Conservation (phyloP, 2,113 vertebrate genomes). For the Lagopus leucura region DNA sequence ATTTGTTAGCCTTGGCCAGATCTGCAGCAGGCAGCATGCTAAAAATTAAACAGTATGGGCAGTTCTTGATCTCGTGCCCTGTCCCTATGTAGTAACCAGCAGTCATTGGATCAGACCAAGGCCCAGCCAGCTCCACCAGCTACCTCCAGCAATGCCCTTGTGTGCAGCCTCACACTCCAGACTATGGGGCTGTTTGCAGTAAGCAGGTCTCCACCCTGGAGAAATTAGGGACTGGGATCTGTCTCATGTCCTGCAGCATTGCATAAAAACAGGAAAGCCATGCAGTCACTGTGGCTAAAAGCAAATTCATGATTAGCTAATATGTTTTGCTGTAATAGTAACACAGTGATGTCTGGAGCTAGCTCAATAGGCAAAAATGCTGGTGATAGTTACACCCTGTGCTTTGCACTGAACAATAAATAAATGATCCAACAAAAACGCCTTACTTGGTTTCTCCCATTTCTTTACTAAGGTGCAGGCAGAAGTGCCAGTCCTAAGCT, state of each 20-base stretch:
- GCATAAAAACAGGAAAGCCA: constrained; percentile 58
- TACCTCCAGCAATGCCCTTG: background rate
- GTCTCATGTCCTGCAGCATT: constrained; percentile 11
- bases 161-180: background rate
- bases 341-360: constrained; percentile 53
- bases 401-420: constrained; percentile 68
- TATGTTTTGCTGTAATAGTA: constrained; percentile 67
- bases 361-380: constrained; percentile 67
- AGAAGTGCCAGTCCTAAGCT: background rate
- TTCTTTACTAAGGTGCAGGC: background rate
- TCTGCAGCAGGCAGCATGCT: background rate
- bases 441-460: background rate
- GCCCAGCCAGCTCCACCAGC: background rate
- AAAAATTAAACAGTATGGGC: background rate
- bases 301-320: constrained; percentile 70
- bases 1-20: background rate
- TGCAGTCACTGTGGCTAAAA: constrained; percentile 62
- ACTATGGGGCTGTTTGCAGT: background rate
- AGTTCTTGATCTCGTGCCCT: background rate
- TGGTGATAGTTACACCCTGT: constrained; percentile 69
- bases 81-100: background rate
- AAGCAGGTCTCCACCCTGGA: constrained; percentile 42
- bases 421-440: constrained; percentile 63
- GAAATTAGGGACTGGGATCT: constrained; percentile 42
- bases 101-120: background rate